Conservation (phyloP, 2,888 invertebrate genomes). For the Strigamia maritima region DNA sequence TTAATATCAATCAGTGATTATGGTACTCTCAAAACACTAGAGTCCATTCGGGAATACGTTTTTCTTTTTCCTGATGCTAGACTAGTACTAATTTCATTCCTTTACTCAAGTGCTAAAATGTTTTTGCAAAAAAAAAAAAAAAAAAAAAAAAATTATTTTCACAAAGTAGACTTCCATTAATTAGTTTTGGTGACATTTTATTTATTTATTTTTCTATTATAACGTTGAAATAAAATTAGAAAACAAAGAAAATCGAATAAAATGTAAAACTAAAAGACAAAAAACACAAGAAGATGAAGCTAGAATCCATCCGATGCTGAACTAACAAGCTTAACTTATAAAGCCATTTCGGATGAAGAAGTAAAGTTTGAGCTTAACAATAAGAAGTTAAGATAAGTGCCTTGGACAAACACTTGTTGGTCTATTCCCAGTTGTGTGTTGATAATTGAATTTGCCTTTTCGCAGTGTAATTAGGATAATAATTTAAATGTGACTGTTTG, state of each 20-base stretch:
- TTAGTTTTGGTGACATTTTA: too few species aligned
- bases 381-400: background rate
- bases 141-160: background rate
- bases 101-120: background rate
- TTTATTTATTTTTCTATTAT: too few species aligned
- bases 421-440: background rate
- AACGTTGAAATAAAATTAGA: background rate
- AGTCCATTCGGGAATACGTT: too few species aligned
- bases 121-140: background rate
- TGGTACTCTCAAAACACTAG: too few species aligned
- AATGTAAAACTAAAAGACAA: background rate
- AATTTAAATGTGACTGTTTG: background rate
- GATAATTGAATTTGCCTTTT: background rate
- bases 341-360: background rate
- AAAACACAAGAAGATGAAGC: background rate
- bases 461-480: background rate
- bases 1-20: too few species aligned
- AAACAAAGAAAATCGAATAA: background rate
- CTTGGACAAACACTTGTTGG: slow-evolving; percentile 16
- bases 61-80: too few species aligned
- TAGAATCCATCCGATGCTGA: background rate
- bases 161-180: too few species aligned
- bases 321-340: background rate
- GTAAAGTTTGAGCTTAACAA: background rate
- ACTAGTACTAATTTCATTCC: background rate